phyloP scores from a whole-genome alignment of 2,113 vertebrate species.

The Ictalurus punctatus region DNA sequence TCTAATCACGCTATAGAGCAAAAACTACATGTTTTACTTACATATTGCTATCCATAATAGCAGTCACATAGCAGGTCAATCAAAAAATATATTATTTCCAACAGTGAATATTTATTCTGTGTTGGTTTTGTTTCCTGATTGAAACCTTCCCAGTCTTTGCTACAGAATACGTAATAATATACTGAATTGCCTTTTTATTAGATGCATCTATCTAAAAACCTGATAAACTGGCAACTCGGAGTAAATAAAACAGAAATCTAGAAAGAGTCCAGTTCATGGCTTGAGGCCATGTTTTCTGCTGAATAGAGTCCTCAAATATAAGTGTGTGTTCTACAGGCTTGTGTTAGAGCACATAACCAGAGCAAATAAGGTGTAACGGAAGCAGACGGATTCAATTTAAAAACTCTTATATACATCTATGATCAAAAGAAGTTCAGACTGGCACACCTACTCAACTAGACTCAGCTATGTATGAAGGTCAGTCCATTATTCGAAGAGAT shows the following conservation, averaged over 20 bases:
- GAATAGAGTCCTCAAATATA: background rate
- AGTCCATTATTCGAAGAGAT: background rate
- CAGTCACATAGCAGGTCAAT: background rate
- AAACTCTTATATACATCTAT: background rate
- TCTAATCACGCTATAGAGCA: background rate
- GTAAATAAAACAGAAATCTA: slow-evolving; percentile 7
- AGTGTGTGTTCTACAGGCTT: slow-evolving; percentile 15
- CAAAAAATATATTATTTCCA: background rate
- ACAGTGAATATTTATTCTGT: background rate
- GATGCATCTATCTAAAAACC: background rate
- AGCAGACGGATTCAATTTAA: slow-evolving; percentile 6
- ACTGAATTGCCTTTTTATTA: slow-evolving; percentile 6
- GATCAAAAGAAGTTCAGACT: slow-evolving; percentile 5
- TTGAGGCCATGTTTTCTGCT: background rate
- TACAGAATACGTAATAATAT: background rate
- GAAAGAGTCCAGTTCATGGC: background rate
- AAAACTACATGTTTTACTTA: background rate
- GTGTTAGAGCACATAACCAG: slow-evolving; percentile 15
- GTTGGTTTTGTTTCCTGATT: background rate
- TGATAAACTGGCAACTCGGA: background rate
- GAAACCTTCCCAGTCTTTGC: background rate
- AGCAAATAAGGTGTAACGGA: background rate
- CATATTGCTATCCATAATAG: background rate
- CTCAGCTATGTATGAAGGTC: slow-evolving; percentile 13
- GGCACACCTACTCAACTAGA: slow-evolving; percentile 6